phyloP scores from a whole-genome alignment of 2,113 vertebrate species.

The Ceyx cyanopectus region DNA sequence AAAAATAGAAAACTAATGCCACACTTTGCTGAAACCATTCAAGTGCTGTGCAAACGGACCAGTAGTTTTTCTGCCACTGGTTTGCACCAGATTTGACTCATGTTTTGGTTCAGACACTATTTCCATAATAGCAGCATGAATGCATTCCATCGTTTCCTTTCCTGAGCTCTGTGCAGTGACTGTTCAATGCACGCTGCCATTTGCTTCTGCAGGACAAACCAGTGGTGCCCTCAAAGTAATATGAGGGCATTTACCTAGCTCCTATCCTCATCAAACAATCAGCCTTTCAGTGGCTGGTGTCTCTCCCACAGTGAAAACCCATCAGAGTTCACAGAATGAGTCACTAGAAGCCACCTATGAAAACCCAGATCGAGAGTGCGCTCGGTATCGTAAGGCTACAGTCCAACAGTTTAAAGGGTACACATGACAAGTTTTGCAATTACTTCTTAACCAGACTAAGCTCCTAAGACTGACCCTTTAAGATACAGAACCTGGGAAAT shows the following conservation, averaged over 20 bases:
- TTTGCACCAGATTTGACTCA: not conserved
- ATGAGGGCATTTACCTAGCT: not conserved
- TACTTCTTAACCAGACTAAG: not conserved
- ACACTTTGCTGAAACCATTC: not conserved
- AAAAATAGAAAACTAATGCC: not conserved
- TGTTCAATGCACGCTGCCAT: not conserved
- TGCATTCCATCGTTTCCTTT: not conserved
- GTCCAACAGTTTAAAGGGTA: not conserved
- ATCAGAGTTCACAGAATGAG: not conserved
- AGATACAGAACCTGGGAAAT: not conserved
- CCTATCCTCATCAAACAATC: not conserved
- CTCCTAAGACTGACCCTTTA: not conserved
- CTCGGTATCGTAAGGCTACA: not conserved
- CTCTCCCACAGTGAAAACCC: not conserved
- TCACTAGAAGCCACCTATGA: constrained; percentile 42
- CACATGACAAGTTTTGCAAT: not conserved
- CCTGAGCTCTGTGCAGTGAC: not conserved
- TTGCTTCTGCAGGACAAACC: not conserved
- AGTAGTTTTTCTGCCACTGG: not conserved
- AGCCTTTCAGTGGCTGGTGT: not conserved
- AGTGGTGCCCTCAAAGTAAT: not conserved
- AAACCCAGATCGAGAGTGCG: not conserved
- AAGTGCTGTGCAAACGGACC: not conserved
- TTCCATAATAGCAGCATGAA: not conserved
- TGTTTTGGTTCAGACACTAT: not conserved